Evolutionary conservation across 2,113 vertebrate species (phyloP).

Genomic region (Pycnonotus jocosus): DNA sequence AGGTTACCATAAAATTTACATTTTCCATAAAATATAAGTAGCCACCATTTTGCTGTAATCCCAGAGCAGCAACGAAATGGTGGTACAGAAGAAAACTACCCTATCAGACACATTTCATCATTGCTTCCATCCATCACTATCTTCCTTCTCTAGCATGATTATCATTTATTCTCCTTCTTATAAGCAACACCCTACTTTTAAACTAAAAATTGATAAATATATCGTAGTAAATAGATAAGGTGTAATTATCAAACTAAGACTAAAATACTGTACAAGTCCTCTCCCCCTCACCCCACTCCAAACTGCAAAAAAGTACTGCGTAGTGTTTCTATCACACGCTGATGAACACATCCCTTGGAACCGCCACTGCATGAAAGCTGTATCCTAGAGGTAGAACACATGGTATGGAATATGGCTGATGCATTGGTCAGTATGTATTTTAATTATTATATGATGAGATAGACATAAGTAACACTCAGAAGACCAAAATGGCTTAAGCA

Average conservation of each 20-base stretch:
- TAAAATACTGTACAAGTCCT: not conserved
- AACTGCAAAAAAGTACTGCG: conserved; percentile 56
- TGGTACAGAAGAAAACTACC: conserved; percentile 52
- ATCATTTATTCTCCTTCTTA: conserved; percentile 20
- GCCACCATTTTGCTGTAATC: conserved; percentile 72
- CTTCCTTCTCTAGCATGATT: conserved; percentile 9
- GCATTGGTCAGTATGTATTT: conserved; percentile 63
- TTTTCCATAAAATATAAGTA: conserved; percentile 71
- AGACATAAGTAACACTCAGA: not conserved
- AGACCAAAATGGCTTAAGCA: not conserved
- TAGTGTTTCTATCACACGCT: conserved; percentile 42
- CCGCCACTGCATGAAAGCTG: conserved; percentile 45
- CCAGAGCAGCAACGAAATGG: conserved; percentile 69
- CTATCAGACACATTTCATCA: conserved; percentile 63
- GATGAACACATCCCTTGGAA: conserved; percentile 60
- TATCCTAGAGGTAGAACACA: conserved; percentile 51
- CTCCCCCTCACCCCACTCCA: not conserved
- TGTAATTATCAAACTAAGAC: conserved; percentile 5
- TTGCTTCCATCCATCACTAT: conserved; percentile 56
- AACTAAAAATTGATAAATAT: not conserved
- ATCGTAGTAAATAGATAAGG: not conserved
- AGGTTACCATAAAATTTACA: conserved; percentile 67
- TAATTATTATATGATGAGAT: conserved; percentile 44
- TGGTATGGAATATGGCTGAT: conserved; percentile 51
- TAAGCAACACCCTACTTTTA: not conserved